These are phyloP conservation scores for Limnephilus marmoratus DNA, from an alignment of 2,888 invertebrate genomes.

Conservation along the genomic window DNA sequence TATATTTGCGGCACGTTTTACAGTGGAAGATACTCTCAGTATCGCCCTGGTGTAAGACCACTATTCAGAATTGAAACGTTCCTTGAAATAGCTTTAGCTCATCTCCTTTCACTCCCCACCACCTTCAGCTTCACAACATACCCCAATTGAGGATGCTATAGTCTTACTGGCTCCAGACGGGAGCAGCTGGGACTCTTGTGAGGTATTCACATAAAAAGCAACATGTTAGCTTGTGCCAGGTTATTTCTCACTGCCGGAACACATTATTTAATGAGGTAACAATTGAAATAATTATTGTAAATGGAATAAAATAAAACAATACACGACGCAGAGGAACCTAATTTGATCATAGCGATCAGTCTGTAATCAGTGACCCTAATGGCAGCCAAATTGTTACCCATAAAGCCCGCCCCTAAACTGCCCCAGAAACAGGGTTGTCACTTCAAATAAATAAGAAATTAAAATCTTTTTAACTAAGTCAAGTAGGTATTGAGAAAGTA, in stretches of 20 bases:
- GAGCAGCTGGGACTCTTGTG: no score
- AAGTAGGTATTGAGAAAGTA: no score
- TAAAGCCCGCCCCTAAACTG: conserved; percentile 37
- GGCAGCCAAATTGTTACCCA: conserved; percentile 33
- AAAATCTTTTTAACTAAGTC: neutral
- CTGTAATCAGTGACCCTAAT: conserved; percentile 45
- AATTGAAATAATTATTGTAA: neutral
- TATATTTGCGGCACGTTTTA: no score
- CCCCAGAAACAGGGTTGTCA: conserved; percentile 13
- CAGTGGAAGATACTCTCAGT: no score
- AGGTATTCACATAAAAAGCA: neutral
- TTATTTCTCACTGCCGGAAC: conserved; percentile 1
- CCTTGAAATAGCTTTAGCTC: no score
- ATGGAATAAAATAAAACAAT: conserved; percentile 7
- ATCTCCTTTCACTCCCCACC: no score
- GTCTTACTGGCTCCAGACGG: no score
- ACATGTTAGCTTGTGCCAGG: neutral
- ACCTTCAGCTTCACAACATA: no score
- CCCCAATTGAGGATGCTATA: no score
- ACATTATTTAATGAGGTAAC: neutral
- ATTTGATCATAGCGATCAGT: neutral
- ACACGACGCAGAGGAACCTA: neutral
- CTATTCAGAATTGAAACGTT: no score
- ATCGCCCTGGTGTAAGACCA: no score
- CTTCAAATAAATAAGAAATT: neutral